A percentile compares a stretch with the other conserved stretches of the same genome.
These are phyloP conservation scores for Pocillopora grandis DNA, from an alignment of 92 coral and sea anemone genomes.

Conservation along the genomic window DNA sequence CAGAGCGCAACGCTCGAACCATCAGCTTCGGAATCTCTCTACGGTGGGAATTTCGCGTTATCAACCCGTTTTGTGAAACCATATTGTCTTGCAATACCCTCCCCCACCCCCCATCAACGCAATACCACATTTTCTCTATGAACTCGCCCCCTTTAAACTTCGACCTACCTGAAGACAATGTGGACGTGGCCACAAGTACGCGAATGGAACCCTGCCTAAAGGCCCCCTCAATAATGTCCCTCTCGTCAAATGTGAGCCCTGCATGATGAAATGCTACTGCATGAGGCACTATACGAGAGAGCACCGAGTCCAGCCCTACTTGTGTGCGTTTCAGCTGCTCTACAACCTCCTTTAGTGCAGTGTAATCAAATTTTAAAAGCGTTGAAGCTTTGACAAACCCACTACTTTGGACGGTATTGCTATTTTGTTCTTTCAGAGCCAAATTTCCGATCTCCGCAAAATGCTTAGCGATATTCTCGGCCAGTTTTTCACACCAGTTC, in stretches of 20 bases:
- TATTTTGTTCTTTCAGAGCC: slow-evolving; percentile 10
- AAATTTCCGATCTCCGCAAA: slow-evolving; percentile 66
- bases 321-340: slow-evolving; percentile 95
- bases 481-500: slow-evolving; percentile 98
- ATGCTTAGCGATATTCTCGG: slow-evolving; percentile 94
- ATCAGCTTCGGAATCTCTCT: too few relatives aligned
- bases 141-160: too few relatives aligned
- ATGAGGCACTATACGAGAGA: slow-evolving; percentile 74
- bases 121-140: too few relatives aligned
- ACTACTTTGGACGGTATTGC: background rate
- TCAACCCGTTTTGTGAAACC: too few relatives aligned
- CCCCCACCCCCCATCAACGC: too few relatives aligned
- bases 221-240: slow-evolving; percentile 98
- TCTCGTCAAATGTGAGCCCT: slow-evolving; percentile 96
- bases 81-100: too few relatives aligned
- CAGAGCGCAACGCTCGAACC: too few relatives aligned
- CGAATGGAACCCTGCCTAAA: slow-evolving; percentile 89
- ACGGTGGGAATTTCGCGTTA: too few relatives aligned
- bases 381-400: slow-evolving; percentile 82
- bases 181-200: slow-evolving; percentile 94
- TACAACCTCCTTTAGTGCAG: slow-evolving; percentile 73
- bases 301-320: slow-evolving; percentile 88
- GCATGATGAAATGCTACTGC: slow-evolving; percentile 98
- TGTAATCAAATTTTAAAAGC: slow-evolving; percentile 72
- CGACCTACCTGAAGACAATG: slow-evolving; percentile 88